Evolutionary conservation across 2,113 vertebrate genomes (phyloP).

Genomic region (Peromyscus californicus): DNA sequence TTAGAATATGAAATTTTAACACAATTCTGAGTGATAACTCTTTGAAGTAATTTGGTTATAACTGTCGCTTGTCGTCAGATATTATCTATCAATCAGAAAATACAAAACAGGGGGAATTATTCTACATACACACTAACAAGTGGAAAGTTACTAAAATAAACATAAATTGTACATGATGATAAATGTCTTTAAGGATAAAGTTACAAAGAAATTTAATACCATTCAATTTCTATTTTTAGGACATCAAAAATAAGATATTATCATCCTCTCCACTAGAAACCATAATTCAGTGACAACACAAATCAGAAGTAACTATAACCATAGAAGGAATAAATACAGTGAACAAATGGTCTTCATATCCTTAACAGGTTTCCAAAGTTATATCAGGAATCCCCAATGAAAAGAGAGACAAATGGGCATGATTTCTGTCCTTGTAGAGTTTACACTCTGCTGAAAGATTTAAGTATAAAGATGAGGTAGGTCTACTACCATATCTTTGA

Average conservation of each 20-base stretch:
- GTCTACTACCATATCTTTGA: not conserved
- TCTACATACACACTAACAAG: not conserved
- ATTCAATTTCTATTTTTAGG: slow-evolving; percentile 5
- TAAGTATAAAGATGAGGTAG: not conserved
- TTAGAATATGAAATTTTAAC: not conserved
- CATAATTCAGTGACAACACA: not conserved
- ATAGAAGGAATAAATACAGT: not conserved
- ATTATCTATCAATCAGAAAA: not conserved
- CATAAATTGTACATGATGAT: not conserved
- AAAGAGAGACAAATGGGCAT: not conserved
- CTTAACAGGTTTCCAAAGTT: not conserved
- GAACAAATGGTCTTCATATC: not conserved
- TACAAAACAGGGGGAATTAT: not conserved
- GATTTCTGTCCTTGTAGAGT: not conserved
- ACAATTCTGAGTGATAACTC: not conserved
- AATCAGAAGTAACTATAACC: not conserved
- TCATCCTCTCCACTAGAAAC: not conserved
- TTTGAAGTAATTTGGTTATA: not conserved
- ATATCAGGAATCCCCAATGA: not conserved
- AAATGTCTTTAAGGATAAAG: not conserved
- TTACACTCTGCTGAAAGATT: not conserved
- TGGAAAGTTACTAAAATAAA: not conserved
- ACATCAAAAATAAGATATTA: not conserved
- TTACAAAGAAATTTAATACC: not conserved
- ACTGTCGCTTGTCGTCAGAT: not conserved